Evolutionary conservation across 2,888 invertebrate species (phyloP).

Genomic region (Noctuana brunneofusca): DNA sequence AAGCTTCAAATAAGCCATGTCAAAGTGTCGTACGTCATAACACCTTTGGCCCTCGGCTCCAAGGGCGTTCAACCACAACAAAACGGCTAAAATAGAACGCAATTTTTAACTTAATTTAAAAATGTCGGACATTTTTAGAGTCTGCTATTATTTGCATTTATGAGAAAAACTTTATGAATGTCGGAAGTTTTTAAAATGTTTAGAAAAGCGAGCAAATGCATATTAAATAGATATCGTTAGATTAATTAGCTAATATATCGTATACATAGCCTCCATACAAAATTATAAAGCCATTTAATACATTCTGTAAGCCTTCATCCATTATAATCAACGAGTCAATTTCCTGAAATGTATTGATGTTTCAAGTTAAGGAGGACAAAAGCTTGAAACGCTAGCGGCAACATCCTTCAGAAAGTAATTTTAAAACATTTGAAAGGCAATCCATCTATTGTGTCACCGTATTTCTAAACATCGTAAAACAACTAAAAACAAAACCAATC

Average conservation of each 20-base stretch:
- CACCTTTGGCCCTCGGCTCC: slow-evolving; percentile 22
- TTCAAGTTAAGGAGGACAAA: not conserved
- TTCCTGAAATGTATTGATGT: not conserved
- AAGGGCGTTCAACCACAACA: slow-evolving; percentile 25
- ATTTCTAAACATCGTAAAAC: not conserved
- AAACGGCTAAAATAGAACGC: slow-evolving; percentile 15
- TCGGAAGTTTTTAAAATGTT: not conserved
- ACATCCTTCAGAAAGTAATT: slow-evolving; percentile 1
- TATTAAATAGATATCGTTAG: too few relatives aligned
- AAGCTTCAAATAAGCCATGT: slow-evolving; percentile 29
- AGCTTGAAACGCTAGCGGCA: not conserved
- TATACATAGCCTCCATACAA: too few relatives aligned
- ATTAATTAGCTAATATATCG: too few relatives aligned
- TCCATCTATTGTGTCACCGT: not conserved
- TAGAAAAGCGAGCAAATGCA: too few relatives aligned
- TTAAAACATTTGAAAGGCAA: slow-evolving; percentile 1
- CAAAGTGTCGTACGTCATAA: slow-evolving; percentile 34
- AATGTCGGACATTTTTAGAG: not conserved
- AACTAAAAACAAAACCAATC: slow-evolving; percentile 1
- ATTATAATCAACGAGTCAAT: not conserved
- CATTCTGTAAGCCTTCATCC: not conserved
- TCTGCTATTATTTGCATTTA: not conserved
- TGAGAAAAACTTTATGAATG: too few relatives aligned
- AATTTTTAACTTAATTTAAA: too few relatives aligned
- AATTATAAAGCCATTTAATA: too few relatives aligned